phyloP scores from a whole-genome alignment of 2,888 invertebrate genomes.

The Hydrotaea diabolus region DNA sequence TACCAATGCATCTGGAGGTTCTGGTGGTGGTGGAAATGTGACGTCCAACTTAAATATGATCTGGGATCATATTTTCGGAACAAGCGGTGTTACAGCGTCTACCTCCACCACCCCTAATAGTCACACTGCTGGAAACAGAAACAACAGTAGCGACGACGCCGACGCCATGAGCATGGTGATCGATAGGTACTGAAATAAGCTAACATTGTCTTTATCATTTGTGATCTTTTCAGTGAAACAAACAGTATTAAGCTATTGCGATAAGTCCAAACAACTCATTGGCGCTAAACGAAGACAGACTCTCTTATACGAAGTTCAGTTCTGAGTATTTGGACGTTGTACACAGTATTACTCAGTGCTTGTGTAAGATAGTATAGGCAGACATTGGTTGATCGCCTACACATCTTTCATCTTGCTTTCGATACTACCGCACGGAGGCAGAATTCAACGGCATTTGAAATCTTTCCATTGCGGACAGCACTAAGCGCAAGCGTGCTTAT shows the following conservation, averaged over 20 bases:
- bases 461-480: neutral
- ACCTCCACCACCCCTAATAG: slow-evolving; percentile 23
- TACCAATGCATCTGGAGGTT: neutral
- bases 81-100: neutral
- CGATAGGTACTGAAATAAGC: slow-evolving; percentile 55
- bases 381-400: neutral
- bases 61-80: slow-evolving; percentile 63
- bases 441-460: neutral
- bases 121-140: slow-evolving; percentile 20
- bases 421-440: neutral
- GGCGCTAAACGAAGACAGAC: neutral
- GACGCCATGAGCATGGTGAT: slow-evolving; percentile 38
- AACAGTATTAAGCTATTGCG: neutral
- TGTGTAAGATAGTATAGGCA: neutral
- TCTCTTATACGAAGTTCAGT: neutral
- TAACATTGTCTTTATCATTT: slow-evolving; percentile 32
- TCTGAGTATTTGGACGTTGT: neutral
- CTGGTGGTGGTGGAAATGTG: slow-evolving; percentile 49
- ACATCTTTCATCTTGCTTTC: neutral
- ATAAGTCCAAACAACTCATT: neutral
- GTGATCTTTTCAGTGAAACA: slow-evolving; percentile 37
- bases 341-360: neutral
- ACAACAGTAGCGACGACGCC: slow-evolving; percentile 30
- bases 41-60: slow-evolving; percentile 56
- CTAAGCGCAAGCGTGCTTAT: neutral